Evolutionary conservation across 2,888 invertebrate species (phyloP).

Genomic region (Rhagium mordax): DNA sequence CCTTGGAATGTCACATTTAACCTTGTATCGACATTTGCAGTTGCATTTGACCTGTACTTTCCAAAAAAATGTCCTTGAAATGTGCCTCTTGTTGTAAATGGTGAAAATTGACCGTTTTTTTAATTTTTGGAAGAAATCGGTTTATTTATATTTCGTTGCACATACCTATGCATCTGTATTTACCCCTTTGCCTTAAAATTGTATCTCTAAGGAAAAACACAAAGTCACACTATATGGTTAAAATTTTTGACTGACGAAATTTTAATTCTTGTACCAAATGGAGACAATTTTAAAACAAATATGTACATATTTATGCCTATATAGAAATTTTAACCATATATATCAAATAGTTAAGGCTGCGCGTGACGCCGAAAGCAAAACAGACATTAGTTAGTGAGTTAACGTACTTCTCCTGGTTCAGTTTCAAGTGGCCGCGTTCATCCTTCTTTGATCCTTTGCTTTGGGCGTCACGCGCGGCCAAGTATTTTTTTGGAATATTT

Average conservation of each 20-base stretch:
- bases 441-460: not conserved
- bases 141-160: conserved; percentile 41
- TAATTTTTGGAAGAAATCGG: conserved; percentile 34
- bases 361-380: conserved; percentile 1
- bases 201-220: conserved; percentile 35
- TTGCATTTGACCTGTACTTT: not conserved
- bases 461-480: not conserved
- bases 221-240: conserved; percentile 41
- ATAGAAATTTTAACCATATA: conserved; percentile 43
- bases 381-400: too few species aligned
- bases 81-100: conserved; percentile 12
- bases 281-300: conserved; percentile 43
- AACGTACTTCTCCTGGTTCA: too few species aligned
- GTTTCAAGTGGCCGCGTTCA: not conserved
- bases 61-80: conserved; percentile 16
- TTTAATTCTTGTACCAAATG: conserved; percentile 41
- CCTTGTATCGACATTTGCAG: not conserved
- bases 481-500: conserved; percentile 17
- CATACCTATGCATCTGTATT: conserved; percentile 49
- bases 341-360: not conserved
- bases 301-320: conserved; percentile 43
- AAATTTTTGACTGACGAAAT: conserved; percentile 39
- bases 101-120: not conserved
- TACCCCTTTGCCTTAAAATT: conserved; percentile 46
- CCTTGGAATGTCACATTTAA: conserved; percentile 6